Conservation (phyloP, 2,113 vertebrate genomes). For the Microcebus griseorufus region DNA sequence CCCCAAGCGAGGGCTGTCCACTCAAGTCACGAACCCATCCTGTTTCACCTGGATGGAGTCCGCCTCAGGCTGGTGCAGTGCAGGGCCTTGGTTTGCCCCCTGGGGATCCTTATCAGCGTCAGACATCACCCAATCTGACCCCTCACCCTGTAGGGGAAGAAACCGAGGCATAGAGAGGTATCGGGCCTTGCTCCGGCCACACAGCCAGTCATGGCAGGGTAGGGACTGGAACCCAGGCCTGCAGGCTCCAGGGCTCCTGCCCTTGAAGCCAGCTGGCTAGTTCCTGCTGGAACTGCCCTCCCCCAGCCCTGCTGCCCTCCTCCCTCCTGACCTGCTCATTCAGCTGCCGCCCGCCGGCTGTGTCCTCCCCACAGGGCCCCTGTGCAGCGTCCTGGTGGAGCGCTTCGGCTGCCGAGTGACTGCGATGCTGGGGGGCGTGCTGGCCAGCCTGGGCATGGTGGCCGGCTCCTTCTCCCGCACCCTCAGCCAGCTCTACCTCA, state of each 20-base stretch:
- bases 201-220: background rate
- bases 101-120: background rate
- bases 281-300: background rate
- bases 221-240: background rate
- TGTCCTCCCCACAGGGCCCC: constrained; percentile 87
- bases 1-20: background rate
- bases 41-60: background rate
- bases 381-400: constrained; percentile 93
- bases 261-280: background rate
- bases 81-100: background rate
- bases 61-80: background rate
- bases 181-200: background rate
- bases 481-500: constrained; percentile 91
- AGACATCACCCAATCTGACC: background rate
- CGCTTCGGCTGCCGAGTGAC: constrained; percentile 90
- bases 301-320: background rate
- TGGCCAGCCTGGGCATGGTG: constrained; percentile 94
- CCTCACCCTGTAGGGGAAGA: background rate
- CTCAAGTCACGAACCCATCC: background rate
- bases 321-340: background rate
- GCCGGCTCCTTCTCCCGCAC: constrained; percentile 90
- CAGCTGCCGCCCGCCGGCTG: background rate
- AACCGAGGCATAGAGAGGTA: background rate
- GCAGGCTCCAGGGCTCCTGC: background rate
- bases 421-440: constrained; percentile 92